These are phyloP conservation scores for Scalopus aquaticus DNA, from an alignment of 2,113 vertebrate species.

Conservation along the genomic window DNA sequence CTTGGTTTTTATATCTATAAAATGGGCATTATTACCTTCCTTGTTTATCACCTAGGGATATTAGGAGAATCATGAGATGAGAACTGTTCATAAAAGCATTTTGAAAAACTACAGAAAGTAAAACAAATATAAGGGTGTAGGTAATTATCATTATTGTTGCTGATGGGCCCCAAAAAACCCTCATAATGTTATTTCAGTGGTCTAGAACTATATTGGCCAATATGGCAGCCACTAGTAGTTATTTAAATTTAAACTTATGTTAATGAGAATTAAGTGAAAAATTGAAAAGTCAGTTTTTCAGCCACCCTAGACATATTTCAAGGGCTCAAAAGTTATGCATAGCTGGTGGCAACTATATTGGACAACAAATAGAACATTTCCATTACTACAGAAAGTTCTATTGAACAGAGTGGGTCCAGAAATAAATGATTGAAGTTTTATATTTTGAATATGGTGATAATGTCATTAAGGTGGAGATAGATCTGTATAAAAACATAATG, in stretches of 20 bases:
- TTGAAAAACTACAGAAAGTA: conserved; percentile 30
- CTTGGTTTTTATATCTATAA: background rate
- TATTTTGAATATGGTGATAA: background rate
- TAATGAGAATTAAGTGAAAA: background rate
- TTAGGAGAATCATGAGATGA: background rate
- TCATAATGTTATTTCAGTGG: background rate
- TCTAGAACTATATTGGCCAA: background rate
- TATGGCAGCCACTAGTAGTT: background rate
- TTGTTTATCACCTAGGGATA: background rate
- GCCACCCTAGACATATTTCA: background rate
- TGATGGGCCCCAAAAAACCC: background rate
- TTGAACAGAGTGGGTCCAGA: background rate
- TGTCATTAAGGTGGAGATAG: background rate
- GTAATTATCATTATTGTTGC: background rate
- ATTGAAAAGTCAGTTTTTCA: background rate
- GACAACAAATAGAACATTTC: background rate
- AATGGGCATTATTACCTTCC: background rate
- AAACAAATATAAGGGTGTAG: background rate
- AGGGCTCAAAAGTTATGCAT: background rate
- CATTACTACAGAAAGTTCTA: background rate
- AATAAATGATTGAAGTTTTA: background rate
- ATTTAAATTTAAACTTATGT: conserved; percentile 6
- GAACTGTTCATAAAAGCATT: background rate
- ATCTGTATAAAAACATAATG: conserved; percentile 12
- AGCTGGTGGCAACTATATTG: background rate